These are phyloP conservation scores for Mycetomoellerius zeteki DNA, from an alignment of 1,140 invertebrate genomes.

Conservation along the genomic window DNA sequence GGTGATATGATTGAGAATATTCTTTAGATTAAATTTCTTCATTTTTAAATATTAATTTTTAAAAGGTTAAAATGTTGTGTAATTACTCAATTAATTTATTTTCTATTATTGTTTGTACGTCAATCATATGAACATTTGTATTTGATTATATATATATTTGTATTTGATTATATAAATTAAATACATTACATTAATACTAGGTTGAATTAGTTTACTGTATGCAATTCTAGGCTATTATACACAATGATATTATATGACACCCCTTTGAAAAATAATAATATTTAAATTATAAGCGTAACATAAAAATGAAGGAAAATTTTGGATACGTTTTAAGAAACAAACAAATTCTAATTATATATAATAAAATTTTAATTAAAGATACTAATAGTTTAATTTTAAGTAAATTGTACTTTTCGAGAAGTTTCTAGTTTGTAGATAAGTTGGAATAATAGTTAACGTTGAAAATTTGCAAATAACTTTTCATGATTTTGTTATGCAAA, in stretches of 20 bases:
- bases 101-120: background rate
- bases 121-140: background rate
- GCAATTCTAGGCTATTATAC: background rate
- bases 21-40: background rate
- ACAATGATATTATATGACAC: background rate
- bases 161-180: constrained; percentile 16
- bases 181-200: background rate
- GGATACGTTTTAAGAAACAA: background rate
- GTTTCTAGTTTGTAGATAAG: constrained; percentile 2
- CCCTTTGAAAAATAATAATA: background rate
- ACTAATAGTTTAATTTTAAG: background rate
- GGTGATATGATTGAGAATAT: background rate
- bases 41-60: background rate
- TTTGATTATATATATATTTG: background rate
- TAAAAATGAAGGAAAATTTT: background rate
- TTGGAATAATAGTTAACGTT: background rate
- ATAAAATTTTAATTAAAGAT: constrained; percentile 2
- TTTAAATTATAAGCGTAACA: background rate
- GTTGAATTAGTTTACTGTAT: constrained; percentile 7
- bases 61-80: background rate
- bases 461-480: constrained; percentile 3
- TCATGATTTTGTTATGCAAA: background rate
- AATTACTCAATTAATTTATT: constrained; percentile 34
- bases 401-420: constrained; percentile 9
- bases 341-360: too few relatives aligned